Evolutionary conservation across 2,888 invertebrate species (phyloP).

Genomic region (Papilio gigon): DNA sequence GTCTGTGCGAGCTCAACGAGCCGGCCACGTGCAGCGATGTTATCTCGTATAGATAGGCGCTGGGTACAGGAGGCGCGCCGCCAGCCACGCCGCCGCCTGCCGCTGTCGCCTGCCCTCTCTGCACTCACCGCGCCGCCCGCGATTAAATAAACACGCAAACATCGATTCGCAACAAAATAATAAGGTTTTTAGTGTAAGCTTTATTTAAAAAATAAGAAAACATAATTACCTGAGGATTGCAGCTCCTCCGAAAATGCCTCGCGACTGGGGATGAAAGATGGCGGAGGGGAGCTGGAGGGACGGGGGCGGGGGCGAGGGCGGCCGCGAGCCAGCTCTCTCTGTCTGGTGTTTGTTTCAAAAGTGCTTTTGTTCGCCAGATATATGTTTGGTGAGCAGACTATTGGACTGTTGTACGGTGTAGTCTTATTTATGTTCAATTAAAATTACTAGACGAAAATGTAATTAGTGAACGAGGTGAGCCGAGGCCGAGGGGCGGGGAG

Average conservation of each 20-base stretch:
- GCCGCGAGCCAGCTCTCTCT: conserved; percentile 39
- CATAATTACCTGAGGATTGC: conserved; percentile 73
- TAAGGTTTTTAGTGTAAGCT: conserved; percentile 13
- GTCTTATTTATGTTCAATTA: too few species aligned
- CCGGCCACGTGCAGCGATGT: too few species aligned
- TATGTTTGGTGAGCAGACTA: too few species aligned
- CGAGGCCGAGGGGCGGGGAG: conserved; percentile 38
- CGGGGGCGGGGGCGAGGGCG: neutral
- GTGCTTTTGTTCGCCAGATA: too few species aligned
- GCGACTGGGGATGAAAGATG: conserved; percentile 61
- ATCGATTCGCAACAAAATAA: conserved; percentile 1
- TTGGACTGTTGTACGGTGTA: too few species aligned
- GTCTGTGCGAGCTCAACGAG: too few species aligned
- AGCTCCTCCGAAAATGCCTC: conserved; percentile 78
- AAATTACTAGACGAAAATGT: too few species aligned
- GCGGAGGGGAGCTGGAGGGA: neutral
- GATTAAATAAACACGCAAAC: neutral
- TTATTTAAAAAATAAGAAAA: conserved; percentile 56
- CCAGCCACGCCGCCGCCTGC: too few species aligned
- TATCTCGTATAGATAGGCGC: too few species aligned
- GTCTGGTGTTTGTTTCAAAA: too few species aligned
- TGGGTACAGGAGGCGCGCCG: too few species aligned
- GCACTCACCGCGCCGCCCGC: neutral
- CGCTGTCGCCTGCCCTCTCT: neutral
- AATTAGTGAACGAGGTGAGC: conserved; percentile 34